Percentiles rank a stretch among this genome's conserved stretches.
Evolutionary conservation across 2,888 invertebrate species (phyloP).

Genomic region (Caenorhabditis parvicauda): DNA sequence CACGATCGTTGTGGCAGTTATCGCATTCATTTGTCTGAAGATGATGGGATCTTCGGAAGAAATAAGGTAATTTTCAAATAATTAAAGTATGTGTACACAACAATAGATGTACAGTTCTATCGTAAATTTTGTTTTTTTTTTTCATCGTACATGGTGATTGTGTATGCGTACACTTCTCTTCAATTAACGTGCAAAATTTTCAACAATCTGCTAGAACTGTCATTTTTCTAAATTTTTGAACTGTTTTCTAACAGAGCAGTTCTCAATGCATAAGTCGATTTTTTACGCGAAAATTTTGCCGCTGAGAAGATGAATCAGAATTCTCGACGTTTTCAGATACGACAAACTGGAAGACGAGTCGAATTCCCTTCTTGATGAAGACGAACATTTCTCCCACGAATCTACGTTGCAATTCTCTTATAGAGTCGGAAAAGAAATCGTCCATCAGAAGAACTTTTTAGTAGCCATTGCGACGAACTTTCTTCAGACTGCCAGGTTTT

Average conservation of each 20-base stretch:
- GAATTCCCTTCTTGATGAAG: too few relatives aligned
- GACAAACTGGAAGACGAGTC: too few relatives aligned
- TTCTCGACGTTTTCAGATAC: background rate
- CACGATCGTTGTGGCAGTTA: conserved; percentile 20
- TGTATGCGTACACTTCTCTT: too few relatives aligned
- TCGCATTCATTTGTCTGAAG: conserved; percentile 39
- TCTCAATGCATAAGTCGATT: background rate
- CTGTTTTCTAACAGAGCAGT: too few relatives aligned
- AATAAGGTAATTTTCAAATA: conserved; percentile 1
- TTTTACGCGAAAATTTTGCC: background rate
- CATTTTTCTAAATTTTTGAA: background rate
- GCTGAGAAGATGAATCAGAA: background rate
- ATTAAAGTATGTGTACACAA: background rate
- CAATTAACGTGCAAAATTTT: background rate
- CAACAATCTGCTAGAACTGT: background rate
- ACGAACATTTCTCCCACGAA: too few relatives aligned
- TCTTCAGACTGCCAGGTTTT: conserved; percentile 50
- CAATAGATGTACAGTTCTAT: background rate
- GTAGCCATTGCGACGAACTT: conserved; percentile 53
- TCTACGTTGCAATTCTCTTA: conserved; percentile 20
- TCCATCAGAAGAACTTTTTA: conserved; percentile 50
- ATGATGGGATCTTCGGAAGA: conserved; percentile 7
- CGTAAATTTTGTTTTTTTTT: background rate
- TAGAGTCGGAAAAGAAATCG: conserved; percentile 39
- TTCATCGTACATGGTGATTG: too few relatives aligned